Evolutionary conservation across 2,888 invertebrate genomes (phyloP).

Genomic region (Schizaphis graminum): DNA sequence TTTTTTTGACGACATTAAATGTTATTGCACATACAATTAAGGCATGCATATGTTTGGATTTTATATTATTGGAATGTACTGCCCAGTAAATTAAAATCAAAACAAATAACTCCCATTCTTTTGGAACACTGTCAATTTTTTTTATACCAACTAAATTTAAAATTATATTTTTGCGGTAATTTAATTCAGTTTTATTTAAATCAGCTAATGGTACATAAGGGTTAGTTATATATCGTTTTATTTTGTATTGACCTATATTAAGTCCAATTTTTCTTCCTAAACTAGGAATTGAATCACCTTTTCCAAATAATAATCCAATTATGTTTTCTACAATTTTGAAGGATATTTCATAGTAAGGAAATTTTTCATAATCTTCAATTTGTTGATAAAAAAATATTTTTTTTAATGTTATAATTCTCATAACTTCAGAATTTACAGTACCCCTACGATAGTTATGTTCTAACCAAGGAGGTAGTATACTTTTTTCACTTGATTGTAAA

Average conservation of each 20-base stretch:
- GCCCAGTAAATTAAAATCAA: slow-evolving; percentile 76
- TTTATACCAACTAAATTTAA: slow-evolving; percentile 68
- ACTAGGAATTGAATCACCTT: background rate
- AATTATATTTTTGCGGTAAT: slow-evolving; percentile 54
- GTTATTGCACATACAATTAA: slow-evolving; percentile 75
- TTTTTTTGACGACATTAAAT: slow-evolving; percentile 75
- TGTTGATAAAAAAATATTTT: slow-evolving; percentile 51
- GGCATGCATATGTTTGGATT: slow-evolving; percentile 73
- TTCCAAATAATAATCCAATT: slow-evolving; percentile 49
- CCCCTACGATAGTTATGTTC: slow-evolving; percentile 50
- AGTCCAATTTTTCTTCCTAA: slow-evolving; percentile 51
- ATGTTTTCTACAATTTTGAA: slow-evolving; percentile 43
- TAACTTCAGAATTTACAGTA: slow-evolving; percentile 21
- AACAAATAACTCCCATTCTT: slow-evolving; percentile 76
- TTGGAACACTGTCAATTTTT: slow-evolving; percentile 73
- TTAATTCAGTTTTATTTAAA: slow-evolving; percentile 40
- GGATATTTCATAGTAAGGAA: slow-evolving; percentile 18
- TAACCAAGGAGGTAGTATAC: slow-evolving; percentile 52
- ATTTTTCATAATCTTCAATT: slow-evolving; percentile 36
- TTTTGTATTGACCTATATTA: slow-evolving; percentile 42
- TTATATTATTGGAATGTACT: slow-evolving; percentile 71
- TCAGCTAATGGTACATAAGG: slow-evolving; percentile 45
- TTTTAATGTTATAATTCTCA: slow-evolving; percentile 53
- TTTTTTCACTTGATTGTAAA: slow-evolving; percentile 18
- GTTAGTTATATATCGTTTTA: slow-evolving; percentile 12